Evolutionary conservation across 2,888 invertebrate genomes (phyloP).

Genomic region (Empis stercorea): DNA sequence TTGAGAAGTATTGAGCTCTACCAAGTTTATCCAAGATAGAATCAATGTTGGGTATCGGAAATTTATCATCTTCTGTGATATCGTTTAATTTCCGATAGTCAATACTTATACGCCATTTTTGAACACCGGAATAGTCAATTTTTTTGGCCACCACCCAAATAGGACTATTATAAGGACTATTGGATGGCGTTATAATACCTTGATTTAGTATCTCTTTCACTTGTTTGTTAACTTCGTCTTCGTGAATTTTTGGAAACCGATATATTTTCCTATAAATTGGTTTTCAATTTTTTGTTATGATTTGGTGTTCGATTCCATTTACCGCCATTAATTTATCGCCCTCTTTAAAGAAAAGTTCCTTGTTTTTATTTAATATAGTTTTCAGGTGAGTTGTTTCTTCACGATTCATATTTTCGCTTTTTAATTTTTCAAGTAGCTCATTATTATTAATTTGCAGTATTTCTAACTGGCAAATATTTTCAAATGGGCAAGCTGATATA

Average conservation of each 20-base stretch:
- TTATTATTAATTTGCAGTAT: no score
- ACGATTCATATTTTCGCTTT: conserved; percentile 2
- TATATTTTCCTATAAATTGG: background rate
- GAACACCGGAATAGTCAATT: background rate
- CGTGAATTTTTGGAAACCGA: background rate
- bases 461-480: no score
- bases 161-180: no score
- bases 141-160: conserved; percentile 7
- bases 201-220: conserved; percentile 5
- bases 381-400: conserved; percentile 3
- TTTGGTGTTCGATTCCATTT: conserved; percentile 2
- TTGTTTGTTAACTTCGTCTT: conserved; percentile 2
- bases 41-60: no score
- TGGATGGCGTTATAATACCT: conserved; percentile 2
- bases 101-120: conserved; percentile 8
- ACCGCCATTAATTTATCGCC: no score
- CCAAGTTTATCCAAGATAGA: no score
- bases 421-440: conserved; percentile 1
- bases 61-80: no score
- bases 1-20: no score
- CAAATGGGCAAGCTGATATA: no score
- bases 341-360: conserved; percentile 2
- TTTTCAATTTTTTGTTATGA: background rate
- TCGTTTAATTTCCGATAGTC: conserved; percentile 8
- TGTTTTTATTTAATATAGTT: conserved; percentile 1